Base-by-base conservation (phyloP, 1,140 invertebrate species). In the Ptiloglossa arizonensis region DNA sequence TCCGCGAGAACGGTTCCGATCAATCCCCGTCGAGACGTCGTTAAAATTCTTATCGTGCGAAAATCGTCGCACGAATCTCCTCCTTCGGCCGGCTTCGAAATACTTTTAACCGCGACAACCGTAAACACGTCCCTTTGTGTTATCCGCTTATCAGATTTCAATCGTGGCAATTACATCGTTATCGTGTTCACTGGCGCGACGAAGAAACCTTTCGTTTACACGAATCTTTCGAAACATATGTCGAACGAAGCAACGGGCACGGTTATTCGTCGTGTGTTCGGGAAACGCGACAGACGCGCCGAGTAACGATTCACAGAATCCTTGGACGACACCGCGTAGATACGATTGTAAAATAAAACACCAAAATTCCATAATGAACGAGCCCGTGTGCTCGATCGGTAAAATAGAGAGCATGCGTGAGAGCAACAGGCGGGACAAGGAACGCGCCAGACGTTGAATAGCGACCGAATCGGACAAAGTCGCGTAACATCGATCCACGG, bases 351-450 rank as follows among this genome's bases (percentile, higher is more conserved):
- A 56, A 76, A 76, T 17, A n/a, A 46, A 57, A 44, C 19, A 4
- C 8, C 5, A 13, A 62, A 71, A 60, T 44, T 60, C 19, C 38
- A 35, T 6, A 13, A 22, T 24, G 11, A 52, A 22, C 3, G 24
- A 38, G 6, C 13, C 27, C 6, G 29, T 1, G 5, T 4, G 3
- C 50, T 62, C 67, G 41, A 29, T 60, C 74, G 74, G 56, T 70
- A 77, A 69, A 29, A 44, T 24, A 70, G 74, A n/a, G 44, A 19
- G 15, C 50, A 54, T 8, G 52, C 54, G 62, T 52, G 44, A 32
- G 48, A 69, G 64, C 73, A 76, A 76, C 73, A 76, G 73, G 73
- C 73, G 38, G 60, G 70, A 52, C 41, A 52, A 15, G 27, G 2
- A 27, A 54, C 35, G 46, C 48, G 71, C 6, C 60, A 22, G 35